Conservation (phyloP, 2,797 vertebrate species). For the Rhinella marina region DNA sequence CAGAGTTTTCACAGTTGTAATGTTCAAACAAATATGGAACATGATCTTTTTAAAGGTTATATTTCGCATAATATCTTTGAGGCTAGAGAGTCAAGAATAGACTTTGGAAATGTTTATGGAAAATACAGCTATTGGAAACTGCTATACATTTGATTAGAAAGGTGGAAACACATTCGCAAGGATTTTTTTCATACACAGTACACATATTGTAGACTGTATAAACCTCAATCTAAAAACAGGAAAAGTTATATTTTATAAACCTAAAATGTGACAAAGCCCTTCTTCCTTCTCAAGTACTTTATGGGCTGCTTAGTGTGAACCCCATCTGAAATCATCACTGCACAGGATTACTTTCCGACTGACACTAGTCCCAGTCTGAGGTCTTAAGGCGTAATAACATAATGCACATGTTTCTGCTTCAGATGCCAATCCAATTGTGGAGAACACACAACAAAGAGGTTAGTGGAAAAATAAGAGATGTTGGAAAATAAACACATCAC, state of each 20-base stretch:
- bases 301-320: no score
- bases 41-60: neutral
- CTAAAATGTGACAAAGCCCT: no score
- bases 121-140: constrained; percentile 29
- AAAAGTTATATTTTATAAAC: no score
- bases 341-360: no score
- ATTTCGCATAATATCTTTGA: neutral
- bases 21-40: neutral
- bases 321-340: neutral
- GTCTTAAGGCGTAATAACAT: neutral
- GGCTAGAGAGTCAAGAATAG: neutral
- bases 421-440: neutral
- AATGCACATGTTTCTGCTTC: neutral
- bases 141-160: constrained; percentile 29
- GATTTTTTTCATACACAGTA: neutral
- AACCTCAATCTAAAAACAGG: neutral
- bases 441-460: neutral
- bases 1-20: no score
- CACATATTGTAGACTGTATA: neutral
- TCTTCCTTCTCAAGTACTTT: no score
- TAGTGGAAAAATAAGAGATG: neutral
- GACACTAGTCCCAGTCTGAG: neutral
- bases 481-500: neutral
- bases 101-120: constrained; percentile 47
- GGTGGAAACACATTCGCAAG: constrained; percentile 41